These are phyloP conservation scores for Nemopilema nomurai DNA, from an alignment of 30 jellyfish, hydroid and myxozoan genomes.

Conservation along the genomic window DNA sequence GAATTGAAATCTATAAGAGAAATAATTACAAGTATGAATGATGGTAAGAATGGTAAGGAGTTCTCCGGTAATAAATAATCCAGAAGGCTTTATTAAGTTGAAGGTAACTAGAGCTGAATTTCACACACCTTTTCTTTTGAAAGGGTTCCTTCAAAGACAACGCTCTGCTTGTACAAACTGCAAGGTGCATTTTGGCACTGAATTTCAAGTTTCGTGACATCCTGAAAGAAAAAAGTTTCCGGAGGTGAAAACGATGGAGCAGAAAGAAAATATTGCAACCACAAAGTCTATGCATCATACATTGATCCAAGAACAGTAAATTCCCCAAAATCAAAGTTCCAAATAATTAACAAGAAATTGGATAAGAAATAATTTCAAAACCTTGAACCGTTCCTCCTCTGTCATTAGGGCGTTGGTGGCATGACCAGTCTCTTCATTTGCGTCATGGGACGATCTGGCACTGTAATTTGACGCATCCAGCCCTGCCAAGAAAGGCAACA, in stretches of 20 bases:
- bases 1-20: too few relatives aligned
- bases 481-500: conserved; percentile 35
- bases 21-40: too few relatives aligned
- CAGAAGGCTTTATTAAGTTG: background rate
- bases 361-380: too few relatives aligned
- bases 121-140: conserved; percentile 28
- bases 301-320: too few relatives aligned
- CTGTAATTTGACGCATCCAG: conserved; percentile 85
- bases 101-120: background rate
- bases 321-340: too few relatives aligned
- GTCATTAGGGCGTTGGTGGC: conserved; percentile 63
- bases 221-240: conserved; percentile 48
- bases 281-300: too few relatives aligned
- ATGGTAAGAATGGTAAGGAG: too few relatives aligned
- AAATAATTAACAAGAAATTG: too few relatives aligned
- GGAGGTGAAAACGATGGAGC: too few relatives aligned
- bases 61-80: too few relatives aligned
- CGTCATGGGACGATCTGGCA: conserved; percentile 49
- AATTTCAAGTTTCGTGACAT: conserved; percentile 69
- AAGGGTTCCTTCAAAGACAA: conserved; percentile 75
- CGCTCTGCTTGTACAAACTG: conserved; percentile 53
- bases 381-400: conserved; percentile 91
- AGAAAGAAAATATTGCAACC: too few relatives aligned
- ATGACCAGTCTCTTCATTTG: conserved; percentile 52
- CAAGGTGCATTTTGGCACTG: conserved; percentile 65